These are phyloP conservation scores for Mongoloraphidia duomilia DNA, from an alignment of 2,888 invertebrate species.

Conservation along the genomic window DNA sequence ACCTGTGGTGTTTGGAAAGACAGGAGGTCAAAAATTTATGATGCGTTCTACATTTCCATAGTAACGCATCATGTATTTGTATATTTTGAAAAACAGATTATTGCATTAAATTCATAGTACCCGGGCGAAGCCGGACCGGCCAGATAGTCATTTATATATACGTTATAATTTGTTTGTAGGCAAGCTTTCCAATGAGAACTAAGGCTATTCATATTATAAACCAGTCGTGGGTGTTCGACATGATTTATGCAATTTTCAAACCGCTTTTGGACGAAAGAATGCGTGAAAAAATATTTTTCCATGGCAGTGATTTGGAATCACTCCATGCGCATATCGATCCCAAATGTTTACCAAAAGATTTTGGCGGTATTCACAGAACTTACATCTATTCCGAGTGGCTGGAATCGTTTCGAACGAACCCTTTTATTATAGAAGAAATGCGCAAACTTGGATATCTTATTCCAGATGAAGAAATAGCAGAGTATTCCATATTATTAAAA, in stretches of 20 bases:
- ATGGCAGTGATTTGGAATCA: conserved; percentile 56
- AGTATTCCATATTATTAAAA: no score
- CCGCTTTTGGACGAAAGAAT: conserved; percentile 55
- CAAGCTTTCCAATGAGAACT: conserved; percentile 57
- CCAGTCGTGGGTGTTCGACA: conserved; percentile 70
- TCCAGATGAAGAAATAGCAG: conserved; percentile 11
- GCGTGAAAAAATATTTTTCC: conserved; percentile 47
- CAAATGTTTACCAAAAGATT: conserved; percentile 51
- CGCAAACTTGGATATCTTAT: conserved; percentile 36
- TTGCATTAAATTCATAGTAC: no score
- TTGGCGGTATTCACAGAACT: conserved; percentile 50
- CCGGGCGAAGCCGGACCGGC: no score
- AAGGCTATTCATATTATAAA: conserved; percentile 64
- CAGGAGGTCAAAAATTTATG: no score
- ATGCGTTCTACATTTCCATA: no score
- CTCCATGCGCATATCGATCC: conserved; percentile 60
- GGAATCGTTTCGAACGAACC: conserved; percentile 41
- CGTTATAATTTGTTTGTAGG: conserved; percentile 31
- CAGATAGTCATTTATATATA: not conserved
- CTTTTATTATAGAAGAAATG: conserved; percentile 45
- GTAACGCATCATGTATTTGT: no score
- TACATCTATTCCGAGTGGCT: conserved; percentile 63
- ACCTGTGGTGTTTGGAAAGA: no score
- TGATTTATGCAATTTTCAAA: conserved; percentile 62
- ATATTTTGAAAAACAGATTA: no score